phyloP scores from a whole-genome alignment of 1,140 invertebrate species.

The Bombyx mandarina region DNA sequence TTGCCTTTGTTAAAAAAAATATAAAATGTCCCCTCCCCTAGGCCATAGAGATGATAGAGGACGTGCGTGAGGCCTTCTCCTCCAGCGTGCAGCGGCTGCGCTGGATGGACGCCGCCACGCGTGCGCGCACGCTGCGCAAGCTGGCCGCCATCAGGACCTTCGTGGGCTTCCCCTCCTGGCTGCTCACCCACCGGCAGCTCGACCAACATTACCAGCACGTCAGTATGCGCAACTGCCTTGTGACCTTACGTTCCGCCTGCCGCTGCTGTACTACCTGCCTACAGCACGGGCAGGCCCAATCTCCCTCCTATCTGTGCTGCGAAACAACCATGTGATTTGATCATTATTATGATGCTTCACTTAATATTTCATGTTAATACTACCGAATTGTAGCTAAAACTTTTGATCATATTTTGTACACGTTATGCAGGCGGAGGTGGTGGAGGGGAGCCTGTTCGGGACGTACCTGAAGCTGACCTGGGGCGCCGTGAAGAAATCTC shows the following conservation, averaged over 20 bases:
- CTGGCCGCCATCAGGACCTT: slow-evolving; percentile 78
- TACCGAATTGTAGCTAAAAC: not conserved
- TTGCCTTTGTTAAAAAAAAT: too few species aligned
- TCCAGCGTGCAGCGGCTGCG: slow-evolving; percentile 77
- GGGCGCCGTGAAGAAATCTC: slow-evolving; percentile 72
- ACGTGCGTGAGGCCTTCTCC: slow-evolving; percentile 81
- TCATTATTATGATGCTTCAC: not conserved
- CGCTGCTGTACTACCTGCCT: not conserved
- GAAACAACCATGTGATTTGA: not conserved
- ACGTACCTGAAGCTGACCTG: slow-evolving; percentile 75
- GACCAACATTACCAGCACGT: slow-evolving; percentile 75
- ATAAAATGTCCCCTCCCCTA: slow-evolving; percentile 4
- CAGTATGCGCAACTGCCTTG: slow-evolving; percentile 7
- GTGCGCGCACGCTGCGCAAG: slow-evolving; percentile 74
- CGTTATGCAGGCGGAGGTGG: slow-evolving; percentile 71
- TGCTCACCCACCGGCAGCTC: slow-evolving; percentile 69
- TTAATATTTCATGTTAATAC: too few species aligned
- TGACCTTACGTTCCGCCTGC: not conserved
- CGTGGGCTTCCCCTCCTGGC: slow-evolving; percentile 82
- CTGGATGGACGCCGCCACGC: slow-evolving; percentile 86
- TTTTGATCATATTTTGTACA: not conserved
- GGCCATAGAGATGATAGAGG: slow-evolving; percentile 83
- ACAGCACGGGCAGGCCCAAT: not conserved
- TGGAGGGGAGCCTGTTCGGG: slow-evolving; percentile 74
- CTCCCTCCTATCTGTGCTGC: not conserved